Base-by-base conservation (phyloP, 1,140 invertebrate species). In the Drosophila seguyi region DNA sequence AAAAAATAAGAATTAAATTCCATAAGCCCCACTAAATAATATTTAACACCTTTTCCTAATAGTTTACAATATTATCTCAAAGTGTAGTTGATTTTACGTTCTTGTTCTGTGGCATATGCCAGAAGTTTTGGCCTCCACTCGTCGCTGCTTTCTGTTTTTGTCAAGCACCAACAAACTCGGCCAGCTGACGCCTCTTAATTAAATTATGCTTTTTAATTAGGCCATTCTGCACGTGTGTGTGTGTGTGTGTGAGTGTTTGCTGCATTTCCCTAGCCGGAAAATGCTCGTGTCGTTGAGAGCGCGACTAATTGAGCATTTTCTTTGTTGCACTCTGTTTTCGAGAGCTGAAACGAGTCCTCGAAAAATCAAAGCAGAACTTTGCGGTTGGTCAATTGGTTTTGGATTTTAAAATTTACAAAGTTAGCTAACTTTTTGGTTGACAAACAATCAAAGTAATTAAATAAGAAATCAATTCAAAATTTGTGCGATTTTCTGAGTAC, bases 141-240 rank as follows among this genome's bases (percentile, higher is more conserved):
- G n/a, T 41, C 20, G 61, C 41, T 61, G 63, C 44, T 63, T 57
- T 59, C 62, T 53, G 69, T 68, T 67, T 66, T 60, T 68, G 76
- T 61, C 72, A 60, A 63, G 66, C 60, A 68, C 55, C 53, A 60
- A 53, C 53, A 47, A 79, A 59, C 57, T 75, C 65, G 56, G 53
- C 60, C 81, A 73, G 81, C 81, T 80, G 81, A 66, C 56, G 74
- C 63, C 82, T 78, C 75, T 86, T 86, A 86, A 86, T 86, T 86
- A 81, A 87, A 87, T 87, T 87, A 87, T 83, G 79, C 71, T 87
- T 83, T 77, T 87, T 87, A 87, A 87, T 87, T 87, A 88, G 80
- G 79, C 67, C 79, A 79, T 82, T 65, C 69, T 69, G 48, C 56
- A 60, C n/a, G n/a, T 31, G 65, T 62, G 31, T 58, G 20, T 69